Conservation (phyloP, 2,113 vertebrate species). For the Glaucidium brasilianum region DNA sequence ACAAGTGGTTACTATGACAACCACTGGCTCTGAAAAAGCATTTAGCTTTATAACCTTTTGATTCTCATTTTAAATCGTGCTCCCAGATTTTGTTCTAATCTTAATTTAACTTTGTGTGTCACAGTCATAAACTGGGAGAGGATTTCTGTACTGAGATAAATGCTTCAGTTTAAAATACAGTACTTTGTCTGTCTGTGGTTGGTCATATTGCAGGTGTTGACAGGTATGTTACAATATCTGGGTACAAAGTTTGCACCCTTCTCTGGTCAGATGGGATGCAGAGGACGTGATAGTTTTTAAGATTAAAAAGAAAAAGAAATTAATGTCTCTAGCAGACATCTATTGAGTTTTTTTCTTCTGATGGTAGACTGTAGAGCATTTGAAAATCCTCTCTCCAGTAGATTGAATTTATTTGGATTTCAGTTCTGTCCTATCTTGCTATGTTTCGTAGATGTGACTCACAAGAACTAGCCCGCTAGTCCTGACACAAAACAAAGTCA, state of each 20-base stretch:
- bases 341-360: background rate
- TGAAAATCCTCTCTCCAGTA: background rate
- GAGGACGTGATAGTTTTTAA: background rate
- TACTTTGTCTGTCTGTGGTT: background rate
- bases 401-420: background rate
- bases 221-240: background rate
- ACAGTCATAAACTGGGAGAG: background rate
- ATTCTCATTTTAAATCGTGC: conserved; percentile 25
- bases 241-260: background rate
- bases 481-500: background rate
- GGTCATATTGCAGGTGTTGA: background rate
- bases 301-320: background rate
- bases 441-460: background rate
- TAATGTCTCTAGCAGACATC: background rate
- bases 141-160: background rate
- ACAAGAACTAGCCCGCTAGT: background rate
- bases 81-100: conserved; percentile 30
- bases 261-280: background rate
- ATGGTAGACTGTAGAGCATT: background rate
- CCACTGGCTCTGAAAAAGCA: conserved; percentile 12
- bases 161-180: background rate
- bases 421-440: background rate
- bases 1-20: conserved; percentile 17
- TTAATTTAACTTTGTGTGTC: background rate
- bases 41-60: conserved; percentile 49